phyloP scores from a whole-genome alignment of 2,797 vertebrate genomes.

The Euthynnus affinis region DNA sequence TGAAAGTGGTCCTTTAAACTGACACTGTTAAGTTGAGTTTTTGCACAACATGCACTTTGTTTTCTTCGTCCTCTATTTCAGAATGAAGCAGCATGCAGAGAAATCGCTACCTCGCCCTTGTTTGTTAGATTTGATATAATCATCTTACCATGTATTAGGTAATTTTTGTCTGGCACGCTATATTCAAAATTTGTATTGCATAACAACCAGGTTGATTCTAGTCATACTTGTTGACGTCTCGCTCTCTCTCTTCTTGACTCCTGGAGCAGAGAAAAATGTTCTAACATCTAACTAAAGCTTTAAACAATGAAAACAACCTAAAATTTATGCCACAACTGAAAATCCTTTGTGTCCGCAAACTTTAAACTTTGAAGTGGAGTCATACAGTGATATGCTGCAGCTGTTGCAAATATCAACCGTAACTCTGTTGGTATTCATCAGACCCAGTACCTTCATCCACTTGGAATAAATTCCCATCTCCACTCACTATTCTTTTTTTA shows the following conservation, averaged over 20 bases:
- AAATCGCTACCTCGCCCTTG: background rate
- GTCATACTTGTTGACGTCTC: constrained; percentile 18
- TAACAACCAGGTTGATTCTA: constrained; percentile 6
- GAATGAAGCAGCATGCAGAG: constrained; percentile 1
- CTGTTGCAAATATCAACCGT: background rate
- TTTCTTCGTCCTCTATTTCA: background rate
- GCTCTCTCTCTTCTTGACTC: background rate
- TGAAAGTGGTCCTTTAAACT: background rate
- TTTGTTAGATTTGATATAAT: constrained; percentile 8
- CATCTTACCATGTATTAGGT: constrained; percentile 13
- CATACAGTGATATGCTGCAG: background rate
- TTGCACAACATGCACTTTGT: background rate
- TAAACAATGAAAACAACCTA: background rate
- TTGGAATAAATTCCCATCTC: too few species aligned
- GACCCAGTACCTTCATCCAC: background rate
- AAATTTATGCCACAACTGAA: background rate
- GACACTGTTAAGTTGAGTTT: background rate
- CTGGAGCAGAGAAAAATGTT: background rate
- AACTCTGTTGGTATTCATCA: background rate
- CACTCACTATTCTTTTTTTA: too few species aligned
- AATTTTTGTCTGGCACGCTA: background rate
- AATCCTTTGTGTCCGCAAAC: background rate
- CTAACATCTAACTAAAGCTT: background rate
- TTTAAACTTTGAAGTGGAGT: background rate
- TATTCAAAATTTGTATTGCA: constrained; percentile 12